A percentile compares a stretch with the other conserved stretches of the same genome.
These are phyloP conservation scores for Sceloporus undulatus DNA, from an alignment of 2,113 vertebrate genomes.

Conservation along the genomic window DNA sequence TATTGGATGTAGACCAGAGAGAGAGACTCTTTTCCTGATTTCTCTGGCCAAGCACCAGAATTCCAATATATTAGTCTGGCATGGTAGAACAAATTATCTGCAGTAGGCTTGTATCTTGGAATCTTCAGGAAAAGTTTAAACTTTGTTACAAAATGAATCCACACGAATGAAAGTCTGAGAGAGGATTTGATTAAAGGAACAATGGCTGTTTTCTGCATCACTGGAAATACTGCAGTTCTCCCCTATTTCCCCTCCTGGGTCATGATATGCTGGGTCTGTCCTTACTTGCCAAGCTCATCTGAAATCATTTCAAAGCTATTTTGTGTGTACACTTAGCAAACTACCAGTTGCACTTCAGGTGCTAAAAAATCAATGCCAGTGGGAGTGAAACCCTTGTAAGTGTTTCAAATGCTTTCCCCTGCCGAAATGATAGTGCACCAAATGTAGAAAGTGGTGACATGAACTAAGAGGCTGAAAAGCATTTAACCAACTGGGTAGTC, in stretches of 20 bases:
- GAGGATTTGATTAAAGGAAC: constrained; percentile 8
- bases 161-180: not conserved
- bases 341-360: constrained; percentile 36
- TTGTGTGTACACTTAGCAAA: constrained; percentile 19
- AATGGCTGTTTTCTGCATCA: constrained; percentile 56
- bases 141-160: not conserved
- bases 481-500: constrained; percentile 7
- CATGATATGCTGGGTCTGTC: constrained; percentile 43
- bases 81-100: not conserved
- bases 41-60: not conserved
- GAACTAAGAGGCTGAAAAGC: constrained; percentile 17
- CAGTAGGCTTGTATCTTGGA: not conserved
- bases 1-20: too few species aligned
- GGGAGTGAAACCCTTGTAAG: constrained; percentile 35
- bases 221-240: constrained; percentile 44
- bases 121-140: not conserved
- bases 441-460: constrained; percentile 24
- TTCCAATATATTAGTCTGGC: not conserved
- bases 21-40: not conserved
- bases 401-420: constrained; percentile 29
- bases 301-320: constrained; percentile 51
- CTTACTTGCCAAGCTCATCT: constrained; percentile 38
- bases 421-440: constrained; percentile 24
- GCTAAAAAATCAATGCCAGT: constrained; percentile 47
- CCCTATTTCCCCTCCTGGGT: constrained; percentile 2